These are phyloP conservation scores for Regulus satrapa DNA, from an alignment of 2,113 vertebrate species.

Conservation along the genomic window DNA sequence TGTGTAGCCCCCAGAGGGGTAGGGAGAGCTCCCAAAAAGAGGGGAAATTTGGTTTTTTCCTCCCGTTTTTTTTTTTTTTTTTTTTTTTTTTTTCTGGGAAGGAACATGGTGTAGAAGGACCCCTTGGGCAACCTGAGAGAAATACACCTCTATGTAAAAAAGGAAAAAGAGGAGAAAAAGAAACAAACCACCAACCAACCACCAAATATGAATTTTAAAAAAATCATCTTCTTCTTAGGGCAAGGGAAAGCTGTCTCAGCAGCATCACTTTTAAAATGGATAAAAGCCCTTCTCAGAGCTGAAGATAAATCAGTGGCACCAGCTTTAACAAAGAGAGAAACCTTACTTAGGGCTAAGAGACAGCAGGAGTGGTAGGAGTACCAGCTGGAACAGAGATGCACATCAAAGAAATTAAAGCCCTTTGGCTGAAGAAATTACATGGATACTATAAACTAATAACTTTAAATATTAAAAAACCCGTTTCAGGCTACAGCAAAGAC, in stretches of 20 bases:
- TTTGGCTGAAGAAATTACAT: constrained; percentile 74
- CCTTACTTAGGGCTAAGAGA: constrained; percentile 69
- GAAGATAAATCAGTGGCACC: constrained; percentile 52
- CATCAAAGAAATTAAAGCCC: constrained; percentile 74
- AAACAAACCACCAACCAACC: background rate
- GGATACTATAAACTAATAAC: constrained; percentile 72
- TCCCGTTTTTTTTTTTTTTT: background rate
- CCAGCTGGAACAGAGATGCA: constrained; percentile 70
- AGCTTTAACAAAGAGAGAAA: constrained; percentile 67
- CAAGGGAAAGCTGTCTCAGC: constrained; percentile 22
- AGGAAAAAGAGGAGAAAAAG: background rate
- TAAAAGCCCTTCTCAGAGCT: constrained; percentile 51
- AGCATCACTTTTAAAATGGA: constrained; percentile 43
- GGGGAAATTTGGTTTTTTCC: background rate
- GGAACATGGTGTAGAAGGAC: fast-evolving
- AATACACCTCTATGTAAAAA: background rate
- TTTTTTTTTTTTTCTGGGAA: background rate
- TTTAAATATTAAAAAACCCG: constrained; percentile 78
- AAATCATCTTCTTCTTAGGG: constrained; percentile 7
- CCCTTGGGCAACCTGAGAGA: background rate
- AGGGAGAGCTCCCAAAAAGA: background rate
- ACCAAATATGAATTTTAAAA: constrained; percentile 23
- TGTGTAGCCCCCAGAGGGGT: fast-evolving
- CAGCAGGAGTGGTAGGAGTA: constrained; percentile 67
- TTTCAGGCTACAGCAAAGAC: constrained; percentile 66